Conservation (phyloP, 2,113 vertebrate genomes). For the Salvelinus sp. region DNA sequence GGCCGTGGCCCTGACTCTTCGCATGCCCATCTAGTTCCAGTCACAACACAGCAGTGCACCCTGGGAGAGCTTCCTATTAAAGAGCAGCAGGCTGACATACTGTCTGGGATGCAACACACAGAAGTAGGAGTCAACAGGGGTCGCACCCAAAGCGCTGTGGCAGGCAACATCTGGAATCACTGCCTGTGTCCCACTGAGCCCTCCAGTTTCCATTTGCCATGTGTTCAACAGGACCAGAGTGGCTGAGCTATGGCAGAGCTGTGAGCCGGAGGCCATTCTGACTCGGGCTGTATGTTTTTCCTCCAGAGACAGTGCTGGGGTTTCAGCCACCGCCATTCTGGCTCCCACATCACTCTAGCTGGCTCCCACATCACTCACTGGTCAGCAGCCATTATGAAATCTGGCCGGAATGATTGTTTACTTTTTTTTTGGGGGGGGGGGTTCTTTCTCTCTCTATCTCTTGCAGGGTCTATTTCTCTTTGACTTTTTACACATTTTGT, state of each 20-base stretch:
- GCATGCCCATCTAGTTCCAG: background rate
- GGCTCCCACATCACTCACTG: constrained; percentile 12
- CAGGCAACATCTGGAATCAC: constrained; percentile 24
- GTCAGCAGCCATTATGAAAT: background rate
- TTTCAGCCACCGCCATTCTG: constrained; percentile 11
- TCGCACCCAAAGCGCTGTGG: background rate
- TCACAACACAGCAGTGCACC: constrained; percentile 12
- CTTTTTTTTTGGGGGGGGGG: background rate
- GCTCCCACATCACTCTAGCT: constrained; percentile 11
- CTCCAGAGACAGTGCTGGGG: constrained; percentile 24
- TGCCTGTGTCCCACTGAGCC: constrained; percentile 22
- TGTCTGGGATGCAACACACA: constrained; percentile 24
- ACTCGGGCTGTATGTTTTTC: constrained; percentile 35
- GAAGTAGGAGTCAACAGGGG: constrained; percentile 15
- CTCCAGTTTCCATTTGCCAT: constrained; percentile 20
- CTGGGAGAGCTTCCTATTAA: constrained; percentile 28
- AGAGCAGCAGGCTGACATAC: constrained; percentile 15
- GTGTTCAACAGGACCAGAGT: constrained; percentile 25
- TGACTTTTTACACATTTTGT: no score
- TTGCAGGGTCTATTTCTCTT: no score
- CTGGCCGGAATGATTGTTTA: no score
- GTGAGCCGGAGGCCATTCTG: constrained; percentile 30
- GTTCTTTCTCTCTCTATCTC: background rate
- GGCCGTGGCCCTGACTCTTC: background rate
- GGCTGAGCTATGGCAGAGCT: constrained; percentile 16